Base-by-base conservation (phyloP, 92 coral and sea anemone genomes). In the Porites divaricata region DNA sequence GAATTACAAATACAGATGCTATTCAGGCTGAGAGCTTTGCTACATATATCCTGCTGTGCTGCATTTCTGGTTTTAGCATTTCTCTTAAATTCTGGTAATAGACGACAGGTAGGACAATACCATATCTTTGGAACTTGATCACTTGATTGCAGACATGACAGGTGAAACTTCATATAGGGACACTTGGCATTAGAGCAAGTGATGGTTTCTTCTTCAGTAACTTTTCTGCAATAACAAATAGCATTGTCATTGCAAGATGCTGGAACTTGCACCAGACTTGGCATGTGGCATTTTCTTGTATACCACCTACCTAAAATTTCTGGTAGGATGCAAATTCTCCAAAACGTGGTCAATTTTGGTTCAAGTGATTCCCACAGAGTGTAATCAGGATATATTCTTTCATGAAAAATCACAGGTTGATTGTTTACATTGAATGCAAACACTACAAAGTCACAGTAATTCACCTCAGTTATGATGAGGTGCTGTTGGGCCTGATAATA, bases 401-500 rank as follows among this genome's bases (percentile, higher is more conserved):
- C 92, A 25, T 49, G 14, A 35, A 54, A 72, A 26, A 89, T 28
- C 21, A 53, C 51, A 54, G 82, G 76, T 10, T 9, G 14, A 73
- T 72, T 17, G 51, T 63, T 49, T 2, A 49, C 72, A 63, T 63
- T 58, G 63, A 89, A 52, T 11, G 91, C 74, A 89, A 56, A 86
- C 56, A 92, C 89, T 59, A 92, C 88, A 89, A 89, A 92, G 87
- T 89, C 95, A 87, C 88, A 80, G 84, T 85, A 78, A 57, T 48
- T 74, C 67, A 53, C 64, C 56, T 63, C 63, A 78, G 74, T 73
- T 28, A 83, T 89, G 64, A 12, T 64, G 48, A 87, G 74, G 50
- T 91, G 94, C 72, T 91, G 94, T 63, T 91, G 91, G 22, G 75
- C 88, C 59, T 90, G 91, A 70, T 58, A 71, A 69, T 87, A 87